Evolutionary conservation across 2,888 invertebrate species (phyloP).

Genomic region (Eilema caniola): DNA sequence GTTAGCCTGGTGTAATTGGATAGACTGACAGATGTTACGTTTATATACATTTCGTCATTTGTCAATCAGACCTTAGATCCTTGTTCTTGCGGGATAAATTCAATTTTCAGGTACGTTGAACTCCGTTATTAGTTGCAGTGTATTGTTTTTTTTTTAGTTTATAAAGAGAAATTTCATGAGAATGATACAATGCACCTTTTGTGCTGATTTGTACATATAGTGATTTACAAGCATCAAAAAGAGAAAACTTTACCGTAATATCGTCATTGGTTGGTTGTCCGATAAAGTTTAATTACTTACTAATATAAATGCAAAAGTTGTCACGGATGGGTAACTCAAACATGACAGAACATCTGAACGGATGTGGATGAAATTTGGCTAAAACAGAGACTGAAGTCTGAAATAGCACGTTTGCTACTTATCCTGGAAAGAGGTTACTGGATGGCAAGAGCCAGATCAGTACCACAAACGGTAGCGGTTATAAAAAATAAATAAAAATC

Average conservation of each 20-base stretch:
- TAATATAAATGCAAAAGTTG: too few relatives aligned
- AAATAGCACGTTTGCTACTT: not conserved
- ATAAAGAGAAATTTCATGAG: not conserved
- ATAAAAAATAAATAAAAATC: not conserved
- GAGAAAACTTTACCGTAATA: not conserved
- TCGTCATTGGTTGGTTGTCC: not conserved
- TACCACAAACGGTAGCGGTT: too few relatives aligned
- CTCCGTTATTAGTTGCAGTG: not conserved
- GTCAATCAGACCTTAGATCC: constrained; percentile 32
- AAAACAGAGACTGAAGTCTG: not conserved
- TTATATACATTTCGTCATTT: constrained; percentile 37
- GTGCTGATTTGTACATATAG: too few relatives aligned
- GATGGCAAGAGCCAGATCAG: not conserved
- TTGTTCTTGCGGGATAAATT: constrained; percentile 11
- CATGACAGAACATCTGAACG: too few relatives aligned
- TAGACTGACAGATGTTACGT: constrained; percentile 54
- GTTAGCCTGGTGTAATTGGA: constrained; percentile 54
- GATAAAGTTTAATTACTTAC: too few relatives aligned
- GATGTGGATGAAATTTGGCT: too few relatives aligned
- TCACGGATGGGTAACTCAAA: too few relatives aligned
- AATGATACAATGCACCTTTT: not conserved
- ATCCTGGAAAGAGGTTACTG: not conserved
- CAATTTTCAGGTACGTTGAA: constrained; percentile 13
- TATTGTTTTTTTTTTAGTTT: not conserved
- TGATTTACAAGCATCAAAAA: not conserved